Evolutionary conservation across 37 sponge, comb jelly and placozoan genomes (phyloP).

Genomic region (Beroe forskalii): DNA sequence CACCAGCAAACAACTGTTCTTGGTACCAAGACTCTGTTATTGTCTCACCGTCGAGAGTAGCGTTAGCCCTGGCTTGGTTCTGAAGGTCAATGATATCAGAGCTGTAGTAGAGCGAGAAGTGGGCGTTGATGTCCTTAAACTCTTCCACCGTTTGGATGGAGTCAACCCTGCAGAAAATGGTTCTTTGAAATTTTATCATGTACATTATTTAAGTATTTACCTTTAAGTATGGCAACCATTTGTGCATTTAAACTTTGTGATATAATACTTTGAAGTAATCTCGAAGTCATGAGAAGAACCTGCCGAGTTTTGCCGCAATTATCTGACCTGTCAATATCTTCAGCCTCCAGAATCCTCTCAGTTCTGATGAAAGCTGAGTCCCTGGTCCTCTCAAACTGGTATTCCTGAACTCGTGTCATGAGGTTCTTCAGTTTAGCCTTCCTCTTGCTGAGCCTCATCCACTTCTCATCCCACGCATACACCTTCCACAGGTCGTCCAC

Average conservation of each 20-base stretch:
- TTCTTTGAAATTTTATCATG: too few species aligned
- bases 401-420: constrained; percentile 78
- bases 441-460: constrained; percentile 81
- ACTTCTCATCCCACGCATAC: constrained; percentile 89
- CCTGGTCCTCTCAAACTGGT: constrained; percentile 84
- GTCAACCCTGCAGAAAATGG: constrained; percentile 62
- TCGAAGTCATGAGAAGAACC: too few species aligned
- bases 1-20: too few species aligned
- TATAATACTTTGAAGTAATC: too few species aligned
- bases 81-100: constrained; percentile 82
- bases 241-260: too few species aligned
- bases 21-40: too few species aligned
- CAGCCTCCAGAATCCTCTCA: constrained; percentile 74
- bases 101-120: constrained; percentile 87
- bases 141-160: constrained; percentile 81
- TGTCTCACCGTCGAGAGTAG: constrained; percentile 20
- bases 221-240: too few species aligned
- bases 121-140: constrained; percentile 84
- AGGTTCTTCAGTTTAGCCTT: constrained; percentile 77
- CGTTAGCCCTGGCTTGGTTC: constrained; percentile 64
- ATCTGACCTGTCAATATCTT: constrained; percentile 88
- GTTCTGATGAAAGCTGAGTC: constrained; percentile 81
- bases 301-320: too few species aligned
- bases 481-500: constrained; percentile 88
- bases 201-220: too few species aligned